Evolutionary conservation across 2,797 vertebrate genomes (phyloP).

Genomic region (Loriculus beryllinus): DNA sequence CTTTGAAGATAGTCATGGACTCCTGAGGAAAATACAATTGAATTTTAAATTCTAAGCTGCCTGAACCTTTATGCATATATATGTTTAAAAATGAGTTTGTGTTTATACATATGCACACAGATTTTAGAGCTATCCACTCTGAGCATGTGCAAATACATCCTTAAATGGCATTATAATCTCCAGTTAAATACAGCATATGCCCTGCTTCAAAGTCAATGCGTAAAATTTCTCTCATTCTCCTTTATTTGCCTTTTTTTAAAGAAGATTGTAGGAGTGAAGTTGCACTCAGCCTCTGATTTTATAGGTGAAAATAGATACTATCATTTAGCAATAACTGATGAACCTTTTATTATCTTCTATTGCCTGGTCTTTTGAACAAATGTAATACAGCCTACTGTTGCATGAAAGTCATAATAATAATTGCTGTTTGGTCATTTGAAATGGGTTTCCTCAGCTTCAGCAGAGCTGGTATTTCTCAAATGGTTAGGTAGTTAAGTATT

Average conservation of each 20-base stretch:
- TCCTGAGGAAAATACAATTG: constrained; percentile 2
- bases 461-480: constrained; percentile 4
- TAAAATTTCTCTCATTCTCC: background rate
- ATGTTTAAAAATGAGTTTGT: background rate
- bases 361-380: constrained; percentile 27
- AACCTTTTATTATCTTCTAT: constrained; percentile 6
- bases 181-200: background rate
- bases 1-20: background rate
- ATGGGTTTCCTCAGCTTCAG: background rate
- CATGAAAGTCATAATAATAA: background rate
- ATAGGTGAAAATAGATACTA: background rate
- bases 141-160: constrained; percentile 20
- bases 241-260: background rate
- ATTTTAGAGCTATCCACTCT: background rate
- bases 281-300: background rate
- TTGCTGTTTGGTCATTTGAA: constrained; percentile 27
- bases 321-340: constrained; percentile 18
- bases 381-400: background rate
- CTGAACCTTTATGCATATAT: background rate
- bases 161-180: background rate
- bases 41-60: background rate
- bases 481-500: background rate
- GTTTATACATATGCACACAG: background rate
- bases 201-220: background rate
- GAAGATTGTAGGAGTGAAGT: background rate